phyloP scores from a whole-genome alignment of 64 coral and sea anemone species.

The Acropora tenuis region DNA sequence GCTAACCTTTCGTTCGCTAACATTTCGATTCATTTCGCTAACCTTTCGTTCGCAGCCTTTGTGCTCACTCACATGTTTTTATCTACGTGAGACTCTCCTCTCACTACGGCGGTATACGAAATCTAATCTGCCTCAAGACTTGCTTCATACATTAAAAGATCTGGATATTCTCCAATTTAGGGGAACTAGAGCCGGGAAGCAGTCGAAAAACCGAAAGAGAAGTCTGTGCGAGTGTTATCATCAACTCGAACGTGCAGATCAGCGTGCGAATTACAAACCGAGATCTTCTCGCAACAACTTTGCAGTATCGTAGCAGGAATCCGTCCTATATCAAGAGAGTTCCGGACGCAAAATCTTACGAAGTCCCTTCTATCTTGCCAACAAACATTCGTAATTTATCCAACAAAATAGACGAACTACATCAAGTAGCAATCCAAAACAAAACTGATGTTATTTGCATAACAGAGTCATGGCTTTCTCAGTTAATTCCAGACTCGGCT shows the following conservation, averaged over 20 bases:
- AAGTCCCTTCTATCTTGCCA: slow-evolving; percentile 62
- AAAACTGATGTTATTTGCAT: too few relatives aligned
- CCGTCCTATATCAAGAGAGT: slow-evolving; percentile 16
- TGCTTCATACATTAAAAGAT: slow-evolving; percentile 60
- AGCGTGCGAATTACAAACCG: slow-evolving; percentile 40
- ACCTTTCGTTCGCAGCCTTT: slow-evolving; percentile 17
- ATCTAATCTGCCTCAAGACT: slow-evolving; percentile 47
- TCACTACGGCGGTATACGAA: slow-evolving; percentile 19
- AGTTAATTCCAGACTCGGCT: slow-evolving; percentile 21
- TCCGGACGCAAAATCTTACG: slow-evolving; percentile 39
- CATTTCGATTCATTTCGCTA: too few relatives aligned
- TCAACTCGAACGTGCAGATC: slow-evolving; percentile 41
- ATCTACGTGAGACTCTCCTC: slow-evolving; percentile 50
- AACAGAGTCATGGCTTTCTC: slow-evolving; percentile 43
- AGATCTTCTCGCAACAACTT: background rate
- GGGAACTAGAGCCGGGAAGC: slow-evolving; percentile 50
- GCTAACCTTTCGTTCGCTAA: too few relatives aligned
- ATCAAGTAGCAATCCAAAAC: slow-evolving; percentile 35
- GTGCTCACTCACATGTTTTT: slow-evolving; percentile 27
- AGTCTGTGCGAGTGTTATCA: background rate
- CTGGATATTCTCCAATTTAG: slow-evolving; percentile 68
- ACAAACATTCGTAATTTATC: slow-evolving; percentile 39
- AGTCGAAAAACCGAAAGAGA: slow-evolving; percentile 54
- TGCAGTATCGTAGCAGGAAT: slow-evolving; percentile 16
- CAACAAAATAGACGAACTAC: slow-evolving; percentile 20